phyloP scores from a whole-genome alignment of 2,797 vertebrate species.

The Chrosomus eos region DNA sequence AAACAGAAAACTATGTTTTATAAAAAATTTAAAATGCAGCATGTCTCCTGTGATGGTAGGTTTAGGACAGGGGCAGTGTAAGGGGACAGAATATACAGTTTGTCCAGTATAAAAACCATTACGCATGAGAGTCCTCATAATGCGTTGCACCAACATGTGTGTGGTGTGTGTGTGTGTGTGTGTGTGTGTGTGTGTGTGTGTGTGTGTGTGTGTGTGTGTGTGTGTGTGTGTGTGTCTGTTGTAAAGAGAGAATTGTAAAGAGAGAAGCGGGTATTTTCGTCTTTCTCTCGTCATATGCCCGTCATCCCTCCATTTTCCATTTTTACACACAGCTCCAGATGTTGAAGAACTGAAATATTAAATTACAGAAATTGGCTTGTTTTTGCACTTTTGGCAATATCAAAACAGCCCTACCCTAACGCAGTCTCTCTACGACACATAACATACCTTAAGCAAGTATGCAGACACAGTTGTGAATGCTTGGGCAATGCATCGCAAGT shows the following conservation, averaged over 20 bases:
- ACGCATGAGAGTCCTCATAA: no score
- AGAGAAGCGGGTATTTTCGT: constrained; percentile 70
- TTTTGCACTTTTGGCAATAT: constrained; percentile 78
- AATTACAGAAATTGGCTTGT: constrained; percentile 83
- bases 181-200: no score
- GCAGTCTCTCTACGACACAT: constrained; percentile 49
- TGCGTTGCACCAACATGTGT: no score
- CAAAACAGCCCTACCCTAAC: constrained; percentile 76
- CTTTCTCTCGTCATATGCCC: constrained; percentile 70
- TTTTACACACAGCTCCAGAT: constrained; percentile 83
- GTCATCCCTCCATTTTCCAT: constrained; percentile 80
- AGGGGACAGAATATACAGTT: no score
- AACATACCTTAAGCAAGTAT: constrained; percentile 33
- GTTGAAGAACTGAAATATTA: constrained; percentile 85
- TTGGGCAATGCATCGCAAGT: neutral
- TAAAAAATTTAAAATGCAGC: no score
- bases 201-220: no score
- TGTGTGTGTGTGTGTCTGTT: constrained; percentile 53
- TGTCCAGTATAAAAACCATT: no score
- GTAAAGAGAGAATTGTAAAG: constrained; percentile 68
- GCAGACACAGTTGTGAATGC: neutral
- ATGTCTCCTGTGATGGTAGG: no score
- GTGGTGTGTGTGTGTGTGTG: no score
- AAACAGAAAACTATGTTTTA: no score
- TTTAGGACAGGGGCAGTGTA: no score